phyloP scores from a whole-genome alignment of 1,140 invertebrate genomes.

The Psilanteris sp. region DNA sequence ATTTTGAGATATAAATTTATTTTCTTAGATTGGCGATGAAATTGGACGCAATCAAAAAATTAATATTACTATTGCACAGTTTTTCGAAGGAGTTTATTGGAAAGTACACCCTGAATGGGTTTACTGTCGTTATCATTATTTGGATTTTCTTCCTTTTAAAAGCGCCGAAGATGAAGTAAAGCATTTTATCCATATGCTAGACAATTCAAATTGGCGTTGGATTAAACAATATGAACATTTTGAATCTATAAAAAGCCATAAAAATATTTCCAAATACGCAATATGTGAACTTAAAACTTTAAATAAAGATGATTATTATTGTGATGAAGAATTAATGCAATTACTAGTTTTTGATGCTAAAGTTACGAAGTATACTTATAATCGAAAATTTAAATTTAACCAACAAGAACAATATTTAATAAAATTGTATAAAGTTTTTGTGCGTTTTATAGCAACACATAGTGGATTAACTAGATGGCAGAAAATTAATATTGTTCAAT shows the following conservation, averaged over 20 bases:
- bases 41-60: constrained; percentile 84
- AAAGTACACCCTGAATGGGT: constrained; percentile 93
- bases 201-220: constrained; percentile 82
- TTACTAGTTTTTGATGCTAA: constrained; percentile 93
- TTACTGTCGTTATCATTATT: constrained; percentile 92
- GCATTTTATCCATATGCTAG: constrained; percentile 85
- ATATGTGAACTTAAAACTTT: constrained; percentile 83
- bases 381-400: constrained; percentile 80
- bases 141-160: constrained; percentile 86
- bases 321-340: constrained; percentile 91
- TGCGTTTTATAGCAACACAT: constrained; percentile 92
- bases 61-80: constrained; percentile 85
- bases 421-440: constrained; percentile 84
- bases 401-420: constrained; percentile 58
- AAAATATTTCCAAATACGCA: constrained; percentile 5
- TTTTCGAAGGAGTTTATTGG: constrained; percentile 87
- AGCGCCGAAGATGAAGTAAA: constrained; percentile 86
- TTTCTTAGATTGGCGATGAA: constrained; percentile 83
- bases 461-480: constrained; percentile 93
- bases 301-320: constrained; percentile 87
- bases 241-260: neutral
- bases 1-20: constrained; percentile 1
- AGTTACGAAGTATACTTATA: constrained; percentile 86
- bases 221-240: constrained; percentile 79
- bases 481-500: constrained; percentile 34